Conservation (phyloP, 2,113 vertebrate species). For the Psephotus haematonotus region DNA sequence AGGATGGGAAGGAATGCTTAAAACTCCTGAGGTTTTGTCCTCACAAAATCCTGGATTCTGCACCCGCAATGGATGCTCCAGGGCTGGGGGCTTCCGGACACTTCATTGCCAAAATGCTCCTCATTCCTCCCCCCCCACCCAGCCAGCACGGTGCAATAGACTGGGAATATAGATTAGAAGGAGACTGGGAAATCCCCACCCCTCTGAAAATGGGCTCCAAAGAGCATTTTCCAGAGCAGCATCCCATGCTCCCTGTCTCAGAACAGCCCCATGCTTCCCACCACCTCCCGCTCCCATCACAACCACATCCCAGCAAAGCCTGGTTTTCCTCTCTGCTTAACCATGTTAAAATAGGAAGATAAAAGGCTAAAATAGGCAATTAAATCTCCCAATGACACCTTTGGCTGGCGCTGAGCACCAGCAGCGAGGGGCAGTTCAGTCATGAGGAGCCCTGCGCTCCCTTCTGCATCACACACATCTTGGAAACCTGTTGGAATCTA, state of each 20-base stretch:
- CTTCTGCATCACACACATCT: not conserved
- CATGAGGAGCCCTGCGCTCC: not conserved
- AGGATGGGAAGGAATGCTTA: not conserved
- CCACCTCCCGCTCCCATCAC: accelerated
- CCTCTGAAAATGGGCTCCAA: not conserved
- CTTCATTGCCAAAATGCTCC: not conserved
- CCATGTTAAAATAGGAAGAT: not conserved
- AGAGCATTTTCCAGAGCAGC: not conserved
- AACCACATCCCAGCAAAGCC: not conserved
- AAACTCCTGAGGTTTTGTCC: not conserved
- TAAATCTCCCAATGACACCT: conserved; percentile 33
- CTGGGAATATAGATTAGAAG: not conserved
- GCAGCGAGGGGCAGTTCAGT: not conserved
- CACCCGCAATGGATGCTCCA: accelerated
- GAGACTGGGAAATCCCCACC: not conserved
- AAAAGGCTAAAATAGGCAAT: not conserved
- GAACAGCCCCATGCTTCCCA: not conserved
- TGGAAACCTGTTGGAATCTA: conserved; percentile 59
- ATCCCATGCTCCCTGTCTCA: not conserved
- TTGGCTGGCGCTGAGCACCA: not conserved
- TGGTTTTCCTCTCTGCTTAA: not conserved
- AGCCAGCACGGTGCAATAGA: not conserved
- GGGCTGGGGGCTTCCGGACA: not conserved
- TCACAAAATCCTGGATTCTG: accelerated
- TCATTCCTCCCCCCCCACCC: not conserved